Conservation (phyloP, 2,888 invertebrate species). For the Plagodis dolabraria region DNA sequence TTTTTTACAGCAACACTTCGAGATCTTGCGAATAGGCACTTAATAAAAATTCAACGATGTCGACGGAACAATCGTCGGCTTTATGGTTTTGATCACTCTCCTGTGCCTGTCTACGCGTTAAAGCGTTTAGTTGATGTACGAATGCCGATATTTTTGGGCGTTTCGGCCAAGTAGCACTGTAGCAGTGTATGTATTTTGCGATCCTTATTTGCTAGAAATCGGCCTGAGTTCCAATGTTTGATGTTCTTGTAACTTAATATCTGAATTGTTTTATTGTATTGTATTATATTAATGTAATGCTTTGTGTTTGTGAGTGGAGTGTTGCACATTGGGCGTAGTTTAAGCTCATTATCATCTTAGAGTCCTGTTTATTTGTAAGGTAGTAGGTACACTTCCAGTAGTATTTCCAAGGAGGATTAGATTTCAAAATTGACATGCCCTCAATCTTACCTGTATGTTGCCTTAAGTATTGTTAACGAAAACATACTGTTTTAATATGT, state of each 20-base stretch:
- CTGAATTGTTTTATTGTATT: too few species aligned
- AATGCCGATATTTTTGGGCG: slow-evolving; percentile 1
- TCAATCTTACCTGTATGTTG: too few species aligned
- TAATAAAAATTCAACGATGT: slow-evolving; percentile 62
- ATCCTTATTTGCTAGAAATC: background rate
- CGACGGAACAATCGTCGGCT: slow-evolving; percentile 49
- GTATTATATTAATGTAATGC: too few species aligned
- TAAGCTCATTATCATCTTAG: too few species aligned
- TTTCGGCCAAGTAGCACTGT: background rate
- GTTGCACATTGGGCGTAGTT: too few species aligned
- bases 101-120: slow-evolving; percentile 29
- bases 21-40: slow-evolving; percentile 57
- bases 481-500: too few species aligned
- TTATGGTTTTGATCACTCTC: slow-evolving; percentile 49
- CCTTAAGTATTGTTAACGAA: too few species aligned
- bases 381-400: too few species aligned
- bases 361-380: too few species aligned
- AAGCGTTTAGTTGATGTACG: slow-evolving; percentile 26
- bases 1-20: slow-evolving; percentile 58
- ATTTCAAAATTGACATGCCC: too few species aligned
- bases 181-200: background rate
- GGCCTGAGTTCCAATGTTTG: background rate
- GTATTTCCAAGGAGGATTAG: too few species aligned
- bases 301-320: too few species aligned
- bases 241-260: background rate